Evolutionary conservation across 2,113 vertebrate genomes (phyloP).

Genomic region (Patagioenas fasciata): DNA sequence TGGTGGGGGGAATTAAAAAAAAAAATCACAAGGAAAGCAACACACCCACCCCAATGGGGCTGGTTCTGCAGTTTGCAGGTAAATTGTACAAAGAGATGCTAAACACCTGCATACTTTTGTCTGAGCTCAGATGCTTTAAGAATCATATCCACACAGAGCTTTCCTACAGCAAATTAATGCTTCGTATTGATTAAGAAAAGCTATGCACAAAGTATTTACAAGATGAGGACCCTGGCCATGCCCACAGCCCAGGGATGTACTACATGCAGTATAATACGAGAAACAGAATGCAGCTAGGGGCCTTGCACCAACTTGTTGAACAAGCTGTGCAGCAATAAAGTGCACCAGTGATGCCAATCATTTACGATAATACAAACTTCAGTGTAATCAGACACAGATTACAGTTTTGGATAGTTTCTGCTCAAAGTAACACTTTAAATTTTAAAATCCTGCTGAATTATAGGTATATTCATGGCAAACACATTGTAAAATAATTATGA

Average conservation of each 20-base stretch:
- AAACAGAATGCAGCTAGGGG: background rate
- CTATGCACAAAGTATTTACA: background rate
- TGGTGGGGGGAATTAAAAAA: background rate
- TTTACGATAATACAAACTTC: background rate
- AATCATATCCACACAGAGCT: background rate
- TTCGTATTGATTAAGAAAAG: background rate
- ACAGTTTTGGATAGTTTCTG: constrained; percentile 30
- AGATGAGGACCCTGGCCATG: background rate
- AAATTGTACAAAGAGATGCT: background rate
- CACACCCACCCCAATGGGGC: background rate
- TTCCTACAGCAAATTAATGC: background rate
- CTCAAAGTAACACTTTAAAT: background rate
- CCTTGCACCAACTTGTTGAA: background rate
- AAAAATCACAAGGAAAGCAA: background rate
- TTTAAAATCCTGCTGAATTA: background rate
- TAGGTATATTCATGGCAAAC: background rate
- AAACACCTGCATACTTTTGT: background rate
- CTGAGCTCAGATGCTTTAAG: background rate
- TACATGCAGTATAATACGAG: background rate
- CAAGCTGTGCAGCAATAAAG: constrained; percentile 5
- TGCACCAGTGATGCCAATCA: background rate
- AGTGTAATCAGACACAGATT: constrained; percentile 11
- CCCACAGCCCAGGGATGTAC: background rate
- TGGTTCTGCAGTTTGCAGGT: background rate
- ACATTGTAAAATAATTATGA: background rate